A percentile compares a stretch with the other conserved stretches of the same genome.
These are phyloP conservation scores for Chelmon rostratus DNA, from an alignment of 2,797 vertebrate species.

Conservation along the genomic window DNA sequence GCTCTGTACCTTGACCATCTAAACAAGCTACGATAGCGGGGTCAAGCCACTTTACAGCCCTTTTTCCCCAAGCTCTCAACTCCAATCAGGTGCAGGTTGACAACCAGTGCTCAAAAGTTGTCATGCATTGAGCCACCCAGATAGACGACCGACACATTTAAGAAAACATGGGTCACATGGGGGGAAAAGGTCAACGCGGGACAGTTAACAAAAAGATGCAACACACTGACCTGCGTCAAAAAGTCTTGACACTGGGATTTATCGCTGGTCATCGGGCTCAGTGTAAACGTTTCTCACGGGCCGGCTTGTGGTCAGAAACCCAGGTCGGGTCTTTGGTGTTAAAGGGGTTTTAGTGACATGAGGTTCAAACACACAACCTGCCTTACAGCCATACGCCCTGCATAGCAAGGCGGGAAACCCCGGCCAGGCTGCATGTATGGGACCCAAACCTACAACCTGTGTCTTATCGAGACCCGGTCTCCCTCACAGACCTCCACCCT, in stretches of 20 bases:
- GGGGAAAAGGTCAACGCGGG: conserved; percentile 19
- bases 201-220: conserved; percentile 11
- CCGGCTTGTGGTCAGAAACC: background rate
- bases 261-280: background rate
- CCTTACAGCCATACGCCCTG: conserved; percentile 19
- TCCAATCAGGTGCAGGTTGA: conserved; percentile 31
- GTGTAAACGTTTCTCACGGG: background rate
- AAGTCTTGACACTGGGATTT: conserved; percentile 29
- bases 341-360: conserved; percentile 19
- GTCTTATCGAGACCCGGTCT: background rate
- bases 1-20: conserved; percentile 25
- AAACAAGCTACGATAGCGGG: conserved; percentile 45
- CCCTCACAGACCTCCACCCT: background rate
- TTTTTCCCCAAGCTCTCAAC: background rate
- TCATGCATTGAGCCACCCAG: conserved; percentile 21
- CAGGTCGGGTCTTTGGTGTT: conserved; percentile 7
- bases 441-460: conserved; percentile 17
- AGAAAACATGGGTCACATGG: conserved; percentile 1
- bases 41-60: conserved; percentile 31
- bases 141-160: background rate
- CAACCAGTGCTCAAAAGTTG: background rate
- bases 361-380: conserved; percentile 34
- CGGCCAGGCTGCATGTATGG: background rate
- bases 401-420: background rate
- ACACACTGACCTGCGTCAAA: conserved; percentile 1